Percentiles rank a stretch among this genome's conserved stretches.
Conservation (phyloP, 2,888 invertebrate genomes). For the Rhagonycha lutea region DNA sequence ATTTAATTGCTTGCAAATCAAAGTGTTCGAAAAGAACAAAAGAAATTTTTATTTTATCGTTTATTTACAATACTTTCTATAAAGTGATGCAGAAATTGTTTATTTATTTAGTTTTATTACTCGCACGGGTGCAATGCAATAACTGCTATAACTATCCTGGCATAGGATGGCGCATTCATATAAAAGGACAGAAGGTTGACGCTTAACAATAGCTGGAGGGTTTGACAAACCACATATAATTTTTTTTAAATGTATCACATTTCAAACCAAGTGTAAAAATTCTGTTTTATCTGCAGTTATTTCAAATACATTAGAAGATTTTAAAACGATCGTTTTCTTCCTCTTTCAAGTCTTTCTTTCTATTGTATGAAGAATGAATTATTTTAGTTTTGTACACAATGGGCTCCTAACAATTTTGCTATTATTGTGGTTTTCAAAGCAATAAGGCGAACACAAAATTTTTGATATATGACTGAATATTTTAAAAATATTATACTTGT, state of each 20-base stretch:
- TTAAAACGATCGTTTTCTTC: slow-evolving; percentile 22
- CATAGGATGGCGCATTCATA: slow-evolving; percentile 22
- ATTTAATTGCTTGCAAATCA: neutral
- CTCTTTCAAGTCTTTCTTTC: slow-evolving; percentile 7
- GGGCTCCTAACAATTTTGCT: slow-evolving; percentile 2
- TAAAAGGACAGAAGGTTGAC: slow-evolving; percentile 22
- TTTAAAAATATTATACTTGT: neutral
- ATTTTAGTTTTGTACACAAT: slow-evolving; percentile 17
- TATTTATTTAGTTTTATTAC: slow-evolving; percentile 35
- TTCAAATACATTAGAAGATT: slow-evolving; percentile 25
- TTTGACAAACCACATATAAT: slow-evolving; percentile 51
- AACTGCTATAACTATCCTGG: slow-evolving; percentile 9
- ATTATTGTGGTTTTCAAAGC: slow-evolving; percentile 5
- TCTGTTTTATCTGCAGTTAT: slow-evolving; percentile 34
- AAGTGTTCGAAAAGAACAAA: neutral
- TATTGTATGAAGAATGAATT: slow-evolving; percentile 14
- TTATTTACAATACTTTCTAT: slow-evolving; percentile 17
- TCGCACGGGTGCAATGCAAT: slow-evolving; percentile 20
- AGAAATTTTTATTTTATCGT: neutral
- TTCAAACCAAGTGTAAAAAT: slow-evolving; percentile 45
- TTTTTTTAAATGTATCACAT: slow-evolving; percentile 41
- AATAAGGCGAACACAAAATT: slow-evolving; percentile 9
- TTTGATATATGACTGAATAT: slow-evolving; percentile 1
- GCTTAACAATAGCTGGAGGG: slow-evolving; percentile 44
- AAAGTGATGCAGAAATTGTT: slow-evolving; percentile 20